Evolutionary conservation across 2,797 vertebrate species (phyloP).

Genomic region (Miichthys miiuy): DNA sequence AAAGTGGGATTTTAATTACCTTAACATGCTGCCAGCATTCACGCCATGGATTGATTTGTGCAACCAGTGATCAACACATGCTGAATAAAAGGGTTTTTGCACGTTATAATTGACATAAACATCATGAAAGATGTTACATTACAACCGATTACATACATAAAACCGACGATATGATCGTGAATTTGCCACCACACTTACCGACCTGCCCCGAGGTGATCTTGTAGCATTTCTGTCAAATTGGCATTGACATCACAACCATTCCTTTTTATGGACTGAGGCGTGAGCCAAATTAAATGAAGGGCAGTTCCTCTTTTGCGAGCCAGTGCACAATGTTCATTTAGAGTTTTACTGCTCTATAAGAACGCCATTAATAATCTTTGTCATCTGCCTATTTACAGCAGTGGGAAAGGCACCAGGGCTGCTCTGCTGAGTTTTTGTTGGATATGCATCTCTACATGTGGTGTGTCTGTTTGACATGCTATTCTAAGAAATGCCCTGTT

Average conservation of each 20-base stretch:
- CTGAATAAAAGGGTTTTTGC: background rate
- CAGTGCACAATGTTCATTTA: slow-evolving; percentile 52
- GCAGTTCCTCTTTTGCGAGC: slow-evolving; percentile 47
- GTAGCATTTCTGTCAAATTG: slow-evolving; percentile 17
- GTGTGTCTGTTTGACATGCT: slow-evolving; percentile 36
- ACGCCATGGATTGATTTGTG: background rate
- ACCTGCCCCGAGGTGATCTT: slow-evolving; percentile 10
- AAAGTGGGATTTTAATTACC: slow-evolving; percentile 19
- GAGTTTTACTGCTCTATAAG: slow-evolving; percentile 40
- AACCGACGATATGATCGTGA: background rate
- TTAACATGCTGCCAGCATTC: background rate
- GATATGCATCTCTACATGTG: slow-evolving; percentile 32
- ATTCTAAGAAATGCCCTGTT: slow-evolving; percentile 38
- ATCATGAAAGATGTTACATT: background rate
- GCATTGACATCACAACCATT: slow-evolving; percentile 14
- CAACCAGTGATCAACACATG: background rate
- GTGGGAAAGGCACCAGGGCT: slow-evolving; percentile 6
- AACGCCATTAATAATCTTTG: slow-evolving; percentile 46
- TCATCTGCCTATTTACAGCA: slow-evolving; percentile 42
- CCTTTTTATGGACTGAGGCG: slow-evolving; percentile 39
- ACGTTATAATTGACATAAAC: slow-evolving; percentile 9
- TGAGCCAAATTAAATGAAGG: slow-evolving; percentile 48
- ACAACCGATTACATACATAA: background rate
- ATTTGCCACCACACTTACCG: background rate
- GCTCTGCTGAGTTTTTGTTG: slow-evolving; percentile 13